Conservation (phyloP, 2,797 vertebrate genomes). For the Natrix natrix region DNA sequence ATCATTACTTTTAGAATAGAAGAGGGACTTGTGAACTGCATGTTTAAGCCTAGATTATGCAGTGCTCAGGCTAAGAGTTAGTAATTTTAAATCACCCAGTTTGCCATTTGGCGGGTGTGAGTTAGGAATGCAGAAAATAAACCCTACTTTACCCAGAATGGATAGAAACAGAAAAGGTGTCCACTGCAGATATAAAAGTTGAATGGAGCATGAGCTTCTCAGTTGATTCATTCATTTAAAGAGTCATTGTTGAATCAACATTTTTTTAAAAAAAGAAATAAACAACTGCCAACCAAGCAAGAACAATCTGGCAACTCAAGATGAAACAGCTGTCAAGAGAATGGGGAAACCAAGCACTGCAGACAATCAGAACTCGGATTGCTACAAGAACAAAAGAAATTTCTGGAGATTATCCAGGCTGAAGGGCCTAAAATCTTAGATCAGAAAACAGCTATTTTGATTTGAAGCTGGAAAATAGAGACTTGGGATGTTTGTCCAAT, state of each 20-base stretch:
- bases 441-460: background rate
- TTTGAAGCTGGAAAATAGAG: background rate
- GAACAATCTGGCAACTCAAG: background rate
- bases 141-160: background rate
- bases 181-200: background rate
- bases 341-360: background rate
- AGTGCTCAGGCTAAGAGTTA: background rate
- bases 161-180: background rate
- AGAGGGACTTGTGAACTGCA: background rate
- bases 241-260: background rate
- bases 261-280: background rate
- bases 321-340: background rate
- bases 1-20: background rate
- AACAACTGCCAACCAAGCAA: background rate
- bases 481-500: background rate
- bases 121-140: background rate
- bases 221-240: background rate
- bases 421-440: background rate
- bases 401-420: background rate
- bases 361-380: background rate
- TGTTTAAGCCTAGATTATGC: background rate
- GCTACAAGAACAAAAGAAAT: background rate
- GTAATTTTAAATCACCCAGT: background rate
- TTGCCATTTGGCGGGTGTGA: background rate
- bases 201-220: background rate